Base-by-base conservation (phyloP, 2,797 vertebrate genomes). In the Moxostoma hubbsi region DNA sequence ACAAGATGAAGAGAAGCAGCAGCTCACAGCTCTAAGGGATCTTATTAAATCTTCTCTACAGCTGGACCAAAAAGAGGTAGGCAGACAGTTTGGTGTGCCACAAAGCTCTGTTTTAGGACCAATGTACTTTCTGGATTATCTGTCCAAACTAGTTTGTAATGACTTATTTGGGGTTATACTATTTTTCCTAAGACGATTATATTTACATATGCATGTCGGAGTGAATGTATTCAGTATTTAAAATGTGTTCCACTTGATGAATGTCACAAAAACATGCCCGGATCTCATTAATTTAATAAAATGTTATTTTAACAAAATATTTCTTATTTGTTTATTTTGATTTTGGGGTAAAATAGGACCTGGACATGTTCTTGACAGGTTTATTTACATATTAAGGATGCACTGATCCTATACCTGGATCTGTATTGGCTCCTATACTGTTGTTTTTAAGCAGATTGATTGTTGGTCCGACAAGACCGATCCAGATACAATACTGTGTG, bases 1-100 rank as follows among this genome's bases (percentile, higher is more conserved):
- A 83, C 97, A 99, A 91, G 97, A 99, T 86, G 98, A 99, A 90
- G 98, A 99, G 91, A 98, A 98, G 91, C 98, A 99, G 86, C 97
- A 99, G 83, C 94, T 99, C 62, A 98, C 97, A 0, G 96, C 97
- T 75, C 93, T 99, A 86, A 93, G 97, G 80, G 98, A 99, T 88
- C 93, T 99, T 87, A 98, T 99, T 88, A 99, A 99, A 90, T 98
- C 97, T 77, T 98, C 97, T 84, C 93, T 99, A 78, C 97, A 99
- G 90, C 91, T 97, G 83, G 98, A 99, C 88, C 96, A 96, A 92
- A 99, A 99, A 89, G 98, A 99, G 96, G 97, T 99, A 98, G 89
- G 94, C 91, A 87, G 58, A 68, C 82, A 55, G 63, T 58, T 4
- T 15, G 55, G 64, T 43, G 46, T 82, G 15, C 58, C 4, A 43